Evolutionary conservation across 2,888 invertebrate species (phyloP).

Genomic region (Vanessa cardui): DNA sequence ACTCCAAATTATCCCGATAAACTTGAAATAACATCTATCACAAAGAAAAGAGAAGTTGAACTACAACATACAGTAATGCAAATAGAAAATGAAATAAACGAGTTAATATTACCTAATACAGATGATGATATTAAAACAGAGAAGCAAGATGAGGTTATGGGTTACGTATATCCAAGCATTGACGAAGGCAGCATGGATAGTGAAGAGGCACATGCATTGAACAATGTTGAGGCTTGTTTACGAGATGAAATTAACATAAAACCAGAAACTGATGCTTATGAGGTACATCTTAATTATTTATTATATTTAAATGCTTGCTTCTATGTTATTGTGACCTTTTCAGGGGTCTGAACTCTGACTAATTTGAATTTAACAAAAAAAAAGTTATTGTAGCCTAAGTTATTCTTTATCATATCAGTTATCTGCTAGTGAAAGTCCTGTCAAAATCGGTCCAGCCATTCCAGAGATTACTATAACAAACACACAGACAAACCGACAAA

Average conservation of each 20-base stretch:
- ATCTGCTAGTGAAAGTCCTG: too few relatives aligned
- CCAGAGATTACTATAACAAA: too few relatives aligned
- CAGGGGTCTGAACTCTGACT: too few relatives aligned
- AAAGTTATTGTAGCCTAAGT: too few relatives aligned
- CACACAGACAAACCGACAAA: too few relatives aligned
- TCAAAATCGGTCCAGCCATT: too few relatives aligned
- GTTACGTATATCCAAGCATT: slow-evolving; percentile 62
- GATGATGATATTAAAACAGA: slow-evolving; percentile 55
- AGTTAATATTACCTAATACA: slow-evolving; percentile 25
- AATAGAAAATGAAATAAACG: slow-evolving; percentile 20
- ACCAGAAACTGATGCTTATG: slow-evolving; percentile 54
- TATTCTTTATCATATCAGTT: too few relatives aligned
- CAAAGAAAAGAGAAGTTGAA: slow-evolving; percentile 20
- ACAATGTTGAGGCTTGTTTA: slow-evolving; percentile 69
- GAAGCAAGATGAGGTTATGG: slow-evolving; percentile 47
- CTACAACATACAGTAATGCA: slow-evolving; percentile 15
- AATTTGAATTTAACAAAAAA: too few relatives aligned
- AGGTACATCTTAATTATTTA: too few relatives aligned
- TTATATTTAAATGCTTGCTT: too few relatives aligned
- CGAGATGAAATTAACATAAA: slow-evolving; percentile 62
- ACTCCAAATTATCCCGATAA: slow-evolving; percentile 23
- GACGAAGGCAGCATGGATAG: slow-evolving; percentile 69
- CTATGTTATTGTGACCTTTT: too few relatives aligned
- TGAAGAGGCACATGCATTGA: slow-evolving; percentile 62
- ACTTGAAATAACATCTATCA: slow-evolving; percentile 12